Evolutionary conservation across 2,113 vertebrate species (phyloP).

Genomic region (Trichechus manatus): DNA sequence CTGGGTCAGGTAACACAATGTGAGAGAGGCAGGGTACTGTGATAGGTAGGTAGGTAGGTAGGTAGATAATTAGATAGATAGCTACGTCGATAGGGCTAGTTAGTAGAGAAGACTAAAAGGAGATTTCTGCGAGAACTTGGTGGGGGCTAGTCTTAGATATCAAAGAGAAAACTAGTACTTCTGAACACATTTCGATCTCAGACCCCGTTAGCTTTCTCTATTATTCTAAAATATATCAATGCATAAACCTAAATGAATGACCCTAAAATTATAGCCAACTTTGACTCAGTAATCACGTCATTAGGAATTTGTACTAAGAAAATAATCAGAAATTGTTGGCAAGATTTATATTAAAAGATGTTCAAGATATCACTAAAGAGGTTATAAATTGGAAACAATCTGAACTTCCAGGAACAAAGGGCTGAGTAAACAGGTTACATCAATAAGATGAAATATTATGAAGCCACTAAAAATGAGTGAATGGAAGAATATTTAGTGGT

Average conservation of each 20-base stretch:
- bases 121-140: background rate
- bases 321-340: background rate
- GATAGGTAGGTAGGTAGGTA: background rate
- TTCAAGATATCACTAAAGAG: constrained; percentile 15
- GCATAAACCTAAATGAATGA: background rate
- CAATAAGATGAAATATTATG: background rate
- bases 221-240: background rate
- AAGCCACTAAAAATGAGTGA: background rate
- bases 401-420: background rate
- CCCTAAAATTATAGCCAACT: background rate
- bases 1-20: background rate
- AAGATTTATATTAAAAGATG: background rate
- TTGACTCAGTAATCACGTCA: background rate
- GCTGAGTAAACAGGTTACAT: background rate
- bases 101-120: background rate
- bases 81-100: background rate
- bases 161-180: background rate
- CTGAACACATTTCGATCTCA: background rate
- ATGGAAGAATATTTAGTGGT: background rate
- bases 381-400: background rate
- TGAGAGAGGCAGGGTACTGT: background rate
- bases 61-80: background rate
- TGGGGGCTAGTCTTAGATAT: background rate
- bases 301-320: background rate
- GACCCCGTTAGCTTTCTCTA: background rate